Evolutionary conservation across 53 echinoderm and acorn worm species (phyloP), one percentile per base, ranked within the genome.

Genomic region (Glandiceps talaboti): DNA sequence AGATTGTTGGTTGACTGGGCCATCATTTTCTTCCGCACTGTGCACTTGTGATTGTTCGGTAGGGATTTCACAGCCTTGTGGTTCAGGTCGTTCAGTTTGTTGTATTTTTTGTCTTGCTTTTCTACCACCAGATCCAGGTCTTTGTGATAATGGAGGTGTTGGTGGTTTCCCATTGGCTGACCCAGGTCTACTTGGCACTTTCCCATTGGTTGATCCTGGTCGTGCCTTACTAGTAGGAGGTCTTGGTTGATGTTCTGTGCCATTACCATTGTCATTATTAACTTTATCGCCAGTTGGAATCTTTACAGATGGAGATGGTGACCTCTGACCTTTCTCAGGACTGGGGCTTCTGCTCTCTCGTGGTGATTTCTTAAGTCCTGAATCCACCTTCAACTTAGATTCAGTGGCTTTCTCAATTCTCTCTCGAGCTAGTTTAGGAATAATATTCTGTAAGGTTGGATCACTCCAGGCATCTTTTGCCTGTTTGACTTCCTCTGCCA

Each of bases 331-430:
- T 75, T n/a, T n/a, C 1, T 27, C 1, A 29, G 1, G 1, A 14
- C 30, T 77, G 1, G 77, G 20, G 20, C 14, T 28, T 26, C 77
- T 0, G 29, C 30, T 28, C 6, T 75, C 29, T 27, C 76, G 76
- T 27, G 76, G 29, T 27, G 76, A 75, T 27, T 75, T 75, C 26
- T 29, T 75, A 10, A 75, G 29, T 27, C 29, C 76, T 75, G 27
- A 14, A 27, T 75, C 76, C 6, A 29, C 32, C 25, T 26, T 26
- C 27, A 25, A 32, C 32, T 78, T 78, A 1, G 79, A 78, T 29
- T 75, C 74, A 29, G 81, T 92, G 30, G 91, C 91, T 30, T 84
- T 87, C 14, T 91, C 84, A 28, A 94, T 94, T 29, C 94, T 87
- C 14, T 90, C 80, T 33, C 87, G 85, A 28, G 91, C 90, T 0